Evolutionary conservation across 2,888 invertebrate genomes (phyloP).

Genomic region (Drosophila eohydei): DNA sequence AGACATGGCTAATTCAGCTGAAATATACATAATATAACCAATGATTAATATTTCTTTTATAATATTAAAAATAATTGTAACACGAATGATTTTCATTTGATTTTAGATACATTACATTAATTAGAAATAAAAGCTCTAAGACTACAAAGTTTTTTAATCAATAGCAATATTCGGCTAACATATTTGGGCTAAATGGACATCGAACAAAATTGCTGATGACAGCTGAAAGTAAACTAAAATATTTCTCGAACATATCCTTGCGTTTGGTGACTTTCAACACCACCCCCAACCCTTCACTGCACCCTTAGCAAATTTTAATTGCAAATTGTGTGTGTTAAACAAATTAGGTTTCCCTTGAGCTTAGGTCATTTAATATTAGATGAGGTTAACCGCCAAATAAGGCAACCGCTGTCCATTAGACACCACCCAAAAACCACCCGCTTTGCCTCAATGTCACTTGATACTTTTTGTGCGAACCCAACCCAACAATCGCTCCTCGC

Average conservation of each 20-base stretch:
- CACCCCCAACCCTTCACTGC: conserved; percentile 20
- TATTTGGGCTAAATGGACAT: background rate
- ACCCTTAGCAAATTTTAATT: conserved; percentile 67
- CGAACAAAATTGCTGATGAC: background rate
- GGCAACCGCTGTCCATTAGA: conserved; percentile 21
- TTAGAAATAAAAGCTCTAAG: background rate
- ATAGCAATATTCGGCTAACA: background rate
- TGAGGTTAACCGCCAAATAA: conserved; percentile 60
- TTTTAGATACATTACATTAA: background rate
- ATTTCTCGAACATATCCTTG: conserved; percentile 5
- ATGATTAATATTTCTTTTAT: background rate
- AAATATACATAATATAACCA: background rate
- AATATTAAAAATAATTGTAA: background rate
- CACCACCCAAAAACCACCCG: conserved; percentile 5
- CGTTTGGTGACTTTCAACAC: conserved; percentile 18
- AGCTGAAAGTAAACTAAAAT: conserved; percentile 5
- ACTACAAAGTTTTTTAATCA: background rate
- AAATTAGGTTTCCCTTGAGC: conserved; percentile 68
- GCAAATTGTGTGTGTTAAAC: conserved; percentile 54
- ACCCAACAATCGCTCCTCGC: conserved; percentile 21
- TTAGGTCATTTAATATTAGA: conserved; percentile 49
- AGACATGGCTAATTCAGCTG: background rate
- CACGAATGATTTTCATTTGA: background rate
- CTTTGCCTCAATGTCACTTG: conserved; percentile 49
- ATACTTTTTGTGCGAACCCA: conserved; percentile 48